A percentile compares a stretch with the other conserved stretches of the same genome.
Conservation (phyloP, 2,888 invertebrate genomes). For the Polydrusus pterygomalis region DNA sequence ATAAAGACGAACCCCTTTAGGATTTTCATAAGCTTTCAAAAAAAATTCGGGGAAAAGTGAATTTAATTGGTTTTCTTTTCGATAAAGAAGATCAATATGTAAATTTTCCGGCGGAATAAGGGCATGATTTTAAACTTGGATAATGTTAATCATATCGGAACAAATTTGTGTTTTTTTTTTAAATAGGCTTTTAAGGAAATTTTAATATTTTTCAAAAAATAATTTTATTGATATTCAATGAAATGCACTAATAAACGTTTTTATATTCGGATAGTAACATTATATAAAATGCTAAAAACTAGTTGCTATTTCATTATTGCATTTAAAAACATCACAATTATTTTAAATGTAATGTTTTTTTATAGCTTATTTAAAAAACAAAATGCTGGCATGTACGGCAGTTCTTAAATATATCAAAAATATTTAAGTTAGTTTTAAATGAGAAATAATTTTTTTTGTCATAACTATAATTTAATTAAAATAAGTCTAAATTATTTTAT, state of each 20-base stretch:
- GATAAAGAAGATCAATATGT: constrained; percentile 13
- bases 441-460: no score
- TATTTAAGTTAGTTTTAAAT: no score
- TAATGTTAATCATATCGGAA: constrained; percentile 2
- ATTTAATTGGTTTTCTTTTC: constrained; percentile 6
- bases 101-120: not conserved
- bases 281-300: not conserved
- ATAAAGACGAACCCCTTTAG: constrained; percentile 8
- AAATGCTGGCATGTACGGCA: no score
- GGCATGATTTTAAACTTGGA: not conserved
- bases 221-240: not conserved
- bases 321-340: no score
- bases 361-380: no score
- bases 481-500: no score
- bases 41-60: not conserved
- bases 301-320: no score
- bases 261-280: not conserved
- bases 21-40: not conserved
- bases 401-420: no score
- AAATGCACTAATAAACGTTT: not conserved
- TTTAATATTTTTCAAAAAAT: not conserved
- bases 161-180: constrained; percentile 1
- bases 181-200: not conserved
- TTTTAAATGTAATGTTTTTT: no score
- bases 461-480: no score